Conservation (phyloP, 2,113 vertebrate genomes). For the Sander lucioperca region DNA sequence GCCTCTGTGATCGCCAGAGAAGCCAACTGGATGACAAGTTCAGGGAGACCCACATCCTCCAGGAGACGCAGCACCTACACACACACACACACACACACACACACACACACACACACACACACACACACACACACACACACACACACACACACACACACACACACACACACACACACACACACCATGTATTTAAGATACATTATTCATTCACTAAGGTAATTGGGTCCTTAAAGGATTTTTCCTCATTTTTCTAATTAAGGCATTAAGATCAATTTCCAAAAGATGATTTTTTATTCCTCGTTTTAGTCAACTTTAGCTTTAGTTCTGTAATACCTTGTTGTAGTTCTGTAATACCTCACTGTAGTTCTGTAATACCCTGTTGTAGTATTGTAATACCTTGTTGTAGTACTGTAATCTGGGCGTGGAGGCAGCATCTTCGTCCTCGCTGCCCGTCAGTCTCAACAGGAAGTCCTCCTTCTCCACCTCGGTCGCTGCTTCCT, state of each 20-base stretch:
- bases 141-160: not conserved
- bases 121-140: not conserved
- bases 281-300: too few species aligned
- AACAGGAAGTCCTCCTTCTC: constrained; percentile 95
- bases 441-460: constrained; percentile 86
- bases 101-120: not conserved
- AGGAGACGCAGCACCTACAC: constrained; percentile 91
- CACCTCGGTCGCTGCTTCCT: constrained; percentile 91
- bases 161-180: not conserved
- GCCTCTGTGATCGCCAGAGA: constrained; percentile 91
- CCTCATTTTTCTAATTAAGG: too few species aligned
- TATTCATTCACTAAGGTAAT: too few species aligned
- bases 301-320: too few species aligned
- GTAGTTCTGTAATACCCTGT: not conserved
- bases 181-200: not conserved
- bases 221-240: too few species aligned
- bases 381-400: constrained; percentile 83
- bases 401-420: constrained; percentile 93
- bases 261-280: too few species aligned
- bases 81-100: not conserved
- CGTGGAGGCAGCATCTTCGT: constrained; percentile 85
- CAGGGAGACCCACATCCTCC: constrained; percentile 91
- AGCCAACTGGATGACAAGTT: constrained; percentile 92
- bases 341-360: not conserved
- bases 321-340: too few species aligned